phyloP scores from a whole-genome alignment of 2,113 vertebrate genomes.

The Ivindomyrus marchei region DNA sequence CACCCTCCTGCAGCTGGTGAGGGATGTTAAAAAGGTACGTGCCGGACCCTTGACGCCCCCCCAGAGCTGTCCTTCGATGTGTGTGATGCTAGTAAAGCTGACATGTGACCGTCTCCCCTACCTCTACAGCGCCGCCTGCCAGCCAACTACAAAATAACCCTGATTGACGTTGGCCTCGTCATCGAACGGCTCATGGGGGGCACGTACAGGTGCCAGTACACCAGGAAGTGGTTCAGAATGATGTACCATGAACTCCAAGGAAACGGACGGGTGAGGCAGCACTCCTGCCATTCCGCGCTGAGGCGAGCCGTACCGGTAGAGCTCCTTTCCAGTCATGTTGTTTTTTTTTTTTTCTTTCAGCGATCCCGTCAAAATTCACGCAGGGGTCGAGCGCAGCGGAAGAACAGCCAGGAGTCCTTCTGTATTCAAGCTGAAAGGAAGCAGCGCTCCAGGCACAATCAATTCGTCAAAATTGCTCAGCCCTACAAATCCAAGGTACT shows the following conservation, averaged over 20 bases:
- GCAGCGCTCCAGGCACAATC: slow-evolving; percentile 93
- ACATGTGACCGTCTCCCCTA: not conserved
- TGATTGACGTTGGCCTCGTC: slow-evolving; percentile 92
- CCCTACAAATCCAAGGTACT: slow-evolving; percentile 93
- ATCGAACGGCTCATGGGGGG: slow-evolving; percentile 97
- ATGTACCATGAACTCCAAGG: slow-evolving; percentile 95
- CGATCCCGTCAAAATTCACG: slow-evolving; percentile 73
- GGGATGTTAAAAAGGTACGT: slow-evolving; percentile 91
- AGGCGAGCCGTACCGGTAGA: not conserved
- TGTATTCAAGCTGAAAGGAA: slow-evolving; percentile 92
- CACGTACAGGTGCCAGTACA: slow-evolving; percentile 94
- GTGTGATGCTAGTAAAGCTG: not conserved
- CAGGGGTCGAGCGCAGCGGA: slow-evolving; percentile 74
- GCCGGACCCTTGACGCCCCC: not conserved
- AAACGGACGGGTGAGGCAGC: slow-evolving; percentile 73
- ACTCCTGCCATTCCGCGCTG: not conserved
- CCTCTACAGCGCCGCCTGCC: slow-evolving; percentile 83
- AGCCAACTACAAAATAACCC: slow-evolving; percentile 91
- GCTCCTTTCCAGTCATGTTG: not conserved
- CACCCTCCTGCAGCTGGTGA: slow-evolving; percentile 85
- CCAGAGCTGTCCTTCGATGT: not conserved
- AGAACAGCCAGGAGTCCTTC: slow-evolving; percentile 85
- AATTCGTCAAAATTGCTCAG: slow-evolving; percentile 98
- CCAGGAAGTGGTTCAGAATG: slow-evolving; percentile 87
- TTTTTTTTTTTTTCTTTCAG: slow-evolving; percentile 50